Evolutionary conservation across 1,140 invertebrate species (phyloP).

Genomic region (Heliconius hermathena): DNA sequence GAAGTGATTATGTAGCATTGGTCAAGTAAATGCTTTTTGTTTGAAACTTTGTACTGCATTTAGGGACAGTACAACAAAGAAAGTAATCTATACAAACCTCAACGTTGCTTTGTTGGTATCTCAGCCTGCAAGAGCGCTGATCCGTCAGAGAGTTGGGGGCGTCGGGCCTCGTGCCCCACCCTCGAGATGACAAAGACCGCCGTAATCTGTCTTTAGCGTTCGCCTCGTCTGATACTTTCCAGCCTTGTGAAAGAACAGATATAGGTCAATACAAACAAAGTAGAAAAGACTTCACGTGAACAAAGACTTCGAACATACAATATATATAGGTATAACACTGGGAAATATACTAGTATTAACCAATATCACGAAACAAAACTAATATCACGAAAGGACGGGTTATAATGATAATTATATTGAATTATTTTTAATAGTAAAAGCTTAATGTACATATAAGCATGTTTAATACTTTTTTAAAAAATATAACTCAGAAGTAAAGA

Average conservation of each 20-base stretch:
- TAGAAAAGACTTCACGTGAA: slow-evolving; percentile 3
- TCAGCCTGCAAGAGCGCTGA: slow-evolving; percentile 87
- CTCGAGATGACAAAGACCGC: slow-evolving; percentile 82
- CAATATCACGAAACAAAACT: neutral
- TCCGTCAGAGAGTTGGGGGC: slow-evolving; percentile 84
- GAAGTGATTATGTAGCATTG: neutral
- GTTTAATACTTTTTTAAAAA: too few species aligned
- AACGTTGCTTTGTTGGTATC: slow-evolving; percentile 95
- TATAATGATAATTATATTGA: neutral
- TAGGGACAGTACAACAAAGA: slow-evolving; percentile 16
- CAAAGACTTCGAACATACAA: slow-evolving; percentile 1
- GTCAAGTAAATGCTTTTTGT: slow-evolving; percentile 4
- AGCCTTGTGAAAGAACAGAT: slow-evolving; percentile 73
- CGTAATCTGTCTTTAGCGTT: slow-evolving; percentile 82
- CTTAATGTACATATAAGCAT: too few species aligned
- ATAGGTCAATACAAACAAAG: slow-evolving; percentile 38
- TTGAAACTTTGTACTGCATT: neutral
- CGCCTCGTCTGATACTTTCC: slow-evolving; percentile 91
- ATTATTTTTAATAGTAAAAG: too few species aligned
- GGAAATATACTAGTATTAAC: neutral
- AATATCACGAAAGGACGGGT: neutral
- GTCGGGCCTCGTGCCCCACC: slow-evolving; percentile 77
- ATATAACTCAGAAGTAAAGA: too few species aligned
- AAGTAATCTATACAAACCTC: slow-evolving; percentile 82
- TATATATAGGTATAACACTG: neutral